phyloP scores from a whole-genome alignment of 2,888 invertebrate genomes.

The Tenthredo scrophulariae region DNA sequence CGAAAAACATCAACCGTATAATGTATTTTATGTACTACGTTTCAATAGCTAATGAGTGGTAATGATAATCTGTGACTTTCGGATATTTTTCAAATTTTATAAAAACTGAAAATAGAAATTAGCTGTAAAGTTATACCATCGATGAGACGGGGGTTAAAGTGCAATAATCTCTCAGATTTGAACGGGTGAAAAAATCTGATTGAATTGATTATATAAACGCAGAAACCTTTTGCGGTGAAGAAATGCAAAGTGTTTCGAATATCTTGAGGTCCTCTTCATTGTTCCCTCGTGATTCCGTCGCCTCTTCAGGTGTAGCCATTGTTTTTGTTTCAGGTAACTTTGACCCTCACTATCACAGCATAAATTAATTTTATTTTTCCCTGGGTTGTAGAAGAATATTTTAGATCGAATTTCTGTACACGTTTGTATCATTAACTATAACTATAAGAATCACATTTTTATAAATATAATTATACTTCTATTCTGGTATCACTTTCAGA shows the following conservation, averaged over 20 bases:
- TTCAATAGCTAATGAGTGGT: background rate
- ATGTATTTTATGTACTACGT: background rate
- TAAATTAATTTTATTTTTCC: slow-evolving; percentile 1
- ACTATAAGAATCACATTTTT: slow-evolving; percentile 19
- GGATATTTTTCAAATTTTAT: background rate
- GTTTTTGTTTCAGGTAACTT: slow-evolving; percentile 37
- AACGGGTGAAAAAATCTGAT: background rate
- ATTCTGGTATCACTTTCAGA: background rate
- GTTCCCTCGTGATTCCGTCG: slow-evolving; percentile 75
- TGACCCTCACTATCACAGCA: slow-evolving; percentile 30
- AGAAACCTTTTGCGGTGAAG: slow-evolving; percentile 80
- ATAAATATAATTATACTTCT: background rate
- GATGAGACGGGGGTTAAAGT: background rate
- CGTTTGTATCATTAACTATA: background rate
- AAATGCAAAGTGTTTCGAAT: slow-evolving; percentile 85
- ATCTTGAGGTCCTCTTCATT: slow-evolving; percentile 87
- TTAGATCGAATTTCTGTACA: background rate
- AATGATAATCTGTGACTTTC: background rate
- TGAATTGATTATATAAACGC: slow-evolving; percentile 21
- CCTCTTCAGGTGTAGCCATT: slow-evolving; percentile 64
- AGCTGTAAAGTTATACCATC: background rate
- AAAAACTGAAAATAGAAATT: background rate
- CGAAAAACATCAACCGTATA: background rate
- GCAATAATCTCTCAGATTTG: background rate
- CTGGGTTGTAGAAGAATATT: background rate